Evolutionary conservation across 2,113 vertebrate species (phyloP).

Genomic region (Notothenia coriiceps): DNA sequence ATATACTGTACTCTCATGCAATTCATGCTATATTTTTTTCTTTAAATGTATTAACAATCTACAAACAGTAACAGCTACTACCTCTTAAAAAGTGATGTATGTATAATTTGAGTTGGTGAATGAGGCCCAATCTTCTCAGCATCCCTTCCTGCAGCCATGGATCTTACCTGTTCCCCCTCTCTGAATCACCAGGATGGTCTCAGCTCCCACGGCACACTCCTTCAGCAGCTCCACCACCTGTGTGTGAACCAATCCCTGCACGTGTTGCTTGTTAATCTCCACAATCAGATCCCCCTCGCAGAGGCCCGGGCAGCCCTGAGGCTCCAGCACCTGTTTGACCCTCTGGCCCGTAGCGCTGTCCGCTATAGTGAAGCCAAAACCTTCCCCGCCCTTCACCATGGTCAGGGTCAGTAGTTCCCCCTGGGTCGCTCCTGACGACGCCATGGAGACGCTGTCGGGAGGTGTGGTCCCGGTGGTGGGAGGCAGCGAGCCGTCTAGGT

Average conservation of each 20-base stretch:
- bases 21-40: no score
- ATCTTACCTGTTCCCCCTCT: slow-evolving; percentile 88
- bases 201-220: slow-evolving; percentile 93
- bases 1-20: no score
- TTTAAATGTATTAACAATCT: no score
- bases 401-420: slow-evolving; percentile 96
- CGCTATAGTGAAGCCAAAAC: slow-evolving; percentile 98
- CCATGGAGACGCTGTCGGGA: slow-evolving; percentile 94
- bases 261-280: slow-evolving; percentile 97
- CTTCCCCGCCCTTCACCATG: slow-evolving; percentile 97
- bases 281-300: slow-evolving; percentile 97
- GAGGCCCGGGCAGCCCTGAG: slow-evolving; percentile 96
- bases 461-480: slow-evolving; percentile 84
- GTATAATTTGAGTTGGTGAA: no score
- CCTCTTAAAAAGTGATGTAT: no score
- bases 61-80: no score
- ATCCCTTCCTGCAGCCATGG: neutral
- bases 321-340: slow-evolving; percentile 98
- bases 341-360: slow-evolving; percentile 95
- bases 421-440: slow-evolving; percentile 94
- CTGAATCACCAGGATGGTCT: slow-evolving; percentile 94
- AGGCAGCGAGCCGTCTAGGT: slow-evolving; percentile 92
- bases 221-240: slow-evolving; percentile 99
- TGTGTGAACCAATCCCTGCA: slow-evolving; percentile 93
- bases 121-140: neutral